These are phyloP conservation scores for Napeogenes sylphis DNA, from an alignment of 2,888 invertebrate genomes.

Conservation along the genomic window DNA sequence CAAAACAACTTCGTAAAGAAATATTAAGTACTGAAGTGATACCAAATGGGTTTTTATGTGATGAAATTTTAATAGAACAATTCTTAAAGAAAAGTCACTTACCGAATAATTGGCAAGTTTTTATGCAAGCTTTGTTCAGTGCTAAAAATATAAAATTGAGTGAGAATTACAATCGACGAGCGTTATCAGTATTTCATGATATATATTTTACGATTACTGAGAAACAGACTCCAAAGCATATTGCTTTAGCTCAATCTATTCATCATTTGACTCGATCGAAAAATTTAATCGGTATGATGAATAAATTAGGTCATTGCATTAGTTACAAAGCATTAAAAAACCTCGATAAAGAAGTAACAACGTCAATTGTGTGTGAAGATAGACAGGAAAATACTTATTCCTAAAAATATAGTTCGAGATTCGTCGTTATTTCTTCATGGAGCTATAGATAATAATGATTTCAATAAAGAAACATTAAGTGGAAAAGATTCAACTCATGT, in stretches of 20 bases:
- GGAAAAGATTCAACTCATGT: not conserved
- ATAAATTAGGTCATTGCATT: not conserved
- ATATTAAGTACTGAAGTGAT: conserved; percentile 30
- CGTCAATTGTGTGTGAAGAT: too few species aligned
- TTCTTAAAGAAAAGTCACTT: conserved; percentile 14
- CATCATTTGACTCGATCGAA: not conserved
- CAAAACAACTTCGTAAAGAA: conserved; percentile 26
- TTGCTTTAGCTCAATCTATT: conserved; percentile 2
- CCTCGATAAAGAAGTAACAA: too few species aligned
- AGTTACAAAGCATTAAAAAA: conserved; percentile 12
- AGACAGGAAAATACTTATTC: conserved; percentile 2
- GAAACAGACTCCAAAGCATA: conserved; percentile 21
- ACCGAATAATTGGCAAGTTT: conserved; percentile 26
- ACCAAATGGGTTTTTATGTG: conserved; percentile 20
- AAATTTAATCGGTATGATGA: not conserved
- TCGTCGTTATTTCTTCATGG: conserved; percentile 3
- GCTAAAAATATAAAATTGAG: conserved; percentile 27
- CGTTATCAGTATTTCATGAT: conserved; percentile 29
- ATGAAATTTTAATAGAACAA: conserved; percentile 30
- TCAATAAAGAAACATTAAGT: conserved; percentile 5
- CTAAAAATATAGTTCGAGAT: conserved; percentile 1
- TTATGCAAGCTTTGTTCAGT: conserved; percentile 28
- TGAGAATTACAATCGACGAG: conserved; percentile 28
- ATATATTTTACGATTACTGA: conserved; percentile 19
- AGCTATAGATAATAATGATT: conserved; percentile 10